These are phyloP conservation scores for Minunthozetes semirufus DNA, from an alignment of 2,888 invertebrate species.

Conservation along the genomic window DNA sequence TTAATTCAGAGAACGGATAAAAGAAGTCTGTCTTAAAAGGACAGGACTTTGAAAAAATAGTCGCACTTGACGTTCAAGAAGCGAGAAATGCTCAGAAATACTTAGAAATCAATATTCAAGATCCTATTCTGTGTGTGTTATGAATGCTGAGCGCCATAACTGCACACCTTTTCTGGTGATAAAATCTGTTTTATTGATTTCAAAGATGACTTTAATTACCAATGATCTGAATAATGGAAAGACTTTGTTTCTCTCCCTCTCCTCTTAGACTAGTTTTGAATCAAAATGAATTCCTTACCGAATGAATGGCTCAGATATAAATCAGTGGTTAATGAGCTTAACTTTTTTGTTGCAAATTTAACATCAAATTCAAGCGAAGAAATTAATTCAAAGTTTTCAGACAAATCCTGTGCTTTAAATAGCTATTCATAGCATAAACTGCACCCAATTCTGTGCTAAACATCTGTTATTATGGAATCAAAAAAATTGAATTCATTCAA, in stretches of 20 bases:
- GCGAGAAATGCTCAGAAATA: neutral
- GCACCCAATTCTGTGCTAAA: constrained; percentile 26
- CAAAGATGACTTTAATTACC: neutral
- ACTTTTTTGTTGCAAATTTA: neutral
- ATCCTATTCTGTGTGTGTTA: neutral
- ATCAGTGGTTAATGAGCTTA: constrained; percentile 16
- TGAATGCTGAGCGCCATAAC: neutral
- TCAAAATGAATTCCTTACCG: neutral
- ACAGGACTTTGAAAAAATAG: neutral
- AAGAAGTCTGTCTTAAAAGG: neutral
- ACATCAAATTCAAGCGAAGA: neutral
- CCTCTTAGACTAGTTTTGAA: neutral
- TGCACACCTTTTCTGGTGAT: constrained; percentile 2
- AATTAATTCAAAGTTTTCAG: neutral
- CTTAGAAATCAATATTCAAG: neutral
- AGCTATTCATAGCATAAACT: neutral
- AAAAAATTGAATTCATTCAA: neutral
- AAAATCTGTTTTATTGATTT: neutral
- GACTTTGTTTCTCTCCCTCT: neutral
- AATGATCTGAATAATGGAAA: constrained; percentile 19
- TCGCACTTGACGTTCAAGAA: neutral
- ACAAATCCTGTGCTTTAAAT: neutral
- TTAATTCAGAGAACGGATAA: neutral
- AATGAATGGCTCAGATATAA: neutral
- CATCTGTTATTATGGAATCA: constrained; percentile 18